Evolutionary conservation across 2,797 vertebrate species (phyloP).

Genomic region (Telmatherina bonti): DNA sequence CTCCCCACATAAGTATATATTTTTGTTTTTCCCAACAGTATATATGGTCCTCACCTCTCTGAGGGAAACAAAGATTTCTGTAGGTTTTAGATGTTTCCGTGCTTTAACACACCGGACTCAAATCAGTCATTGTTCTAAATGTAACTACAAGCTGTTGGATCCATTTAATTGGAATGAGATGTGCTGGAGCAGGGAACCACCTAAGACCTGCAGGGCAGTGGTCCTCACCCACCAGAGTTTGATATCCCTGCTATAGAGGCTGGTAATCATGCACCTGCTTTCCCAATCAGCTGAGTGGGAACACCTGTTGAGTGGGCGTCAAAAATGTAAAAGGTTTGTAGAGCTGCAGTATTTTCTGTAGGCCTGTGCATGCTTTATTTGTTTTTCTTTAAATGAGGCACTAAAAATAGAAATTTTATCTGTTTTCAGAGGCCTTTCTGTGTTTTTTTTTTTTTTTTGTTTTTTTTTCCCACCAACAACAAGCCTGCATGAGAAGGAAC

Average conservation of each 20-base stretch:
- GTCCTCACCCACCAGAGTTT: too few relatives aligned
- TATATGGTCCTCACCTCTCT: neutral
- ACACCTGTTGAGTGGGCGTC: neutral
- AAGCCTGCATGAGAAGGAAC: neutral
- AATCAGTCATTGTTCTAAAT: too few relatives aligned
- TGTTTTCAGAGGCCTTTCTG: neutral
- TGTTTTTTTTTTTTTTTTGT: neutral
- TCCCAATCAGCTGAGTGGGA: conserved; percentile 9
- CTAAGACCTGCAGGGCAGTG: too few relatives aligned
- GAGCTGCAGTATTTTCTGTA: neutral
- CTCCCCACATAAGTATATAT: neutral
- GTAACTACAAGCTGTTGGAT: too few relatives aligned
- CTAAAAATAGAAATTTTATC: neutral
- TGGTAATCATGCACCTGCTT: conserved; percentile 10
- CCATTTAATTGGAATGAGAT: too few relatives aligned
- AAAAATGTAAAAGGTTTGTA: neutral
- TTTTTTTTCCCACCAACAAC: neutral
- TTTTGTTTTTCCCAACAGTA: neutral
- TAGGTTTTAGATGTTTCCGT: too few relatives aligned
- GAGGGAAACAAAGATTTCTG: neutral
- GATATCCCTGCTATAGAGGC: too few relatives aligned
- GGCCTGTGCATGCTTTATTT: too few relatives aligned
- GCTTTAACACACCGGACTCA: too few relatives aligned
- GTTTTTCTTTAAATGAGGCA: neutral
- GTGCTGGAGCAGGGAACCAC: too few relatives aligned